Base-by-base conservation (phyloP, 2,797 vertebrate genomes). In the Propithecus deckenii region DNA sequence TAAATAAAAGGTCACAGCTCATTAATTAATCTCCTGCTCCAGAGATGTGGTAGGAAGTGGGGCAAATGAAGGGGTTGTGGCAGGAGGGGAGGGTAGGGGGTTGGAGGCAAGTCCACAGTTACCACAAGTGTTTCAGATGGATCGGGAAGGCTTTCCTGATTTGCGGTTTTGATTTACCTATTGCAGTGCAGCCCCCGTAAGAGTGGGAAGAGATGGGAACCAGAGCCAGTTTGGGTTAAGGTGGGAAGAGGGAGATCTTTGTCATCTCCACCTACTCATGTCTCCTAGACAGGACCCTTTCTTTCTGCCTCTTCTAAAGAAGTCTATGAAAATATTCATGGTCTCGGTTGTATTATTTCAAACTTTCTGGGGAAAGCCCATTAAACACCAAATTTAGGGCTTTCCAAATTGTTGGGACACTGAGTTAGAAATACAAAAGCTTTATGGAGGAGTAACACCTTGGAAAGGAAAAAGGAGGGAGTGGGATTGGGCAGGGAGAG, bases 11-110 rank as follows among this genome's bases (percentile, higher is more conserved):
- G 63, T n/a, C 63, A 23, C 23, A n/a, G 22, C 83, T 89, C 38
- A 61, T 69, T 86, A 89, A 86, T 96, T 95, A 74, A 76, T 83
- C 32, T 87, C 18, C 30, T 80, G 30, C 46, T 91, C 48, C 28
- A 18, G 65, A 69, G 52, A 80, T 6, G 22, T 52, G 15, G 41
- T 65, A 87, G 84, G 80, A 92, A 18, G 94, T 57, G 17, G 76
- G 52, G 23, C 4, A 55, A 76, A 71, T 52, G 18, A 72, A 80
- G 28, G 18, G 23, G 10, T n/a, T 74, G 23, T 74, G 71, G n/a
- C 4, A 4, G 46, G 74, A 46, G n/a, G 20, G 46, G 23, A 55
- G 7, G 8, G 20, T 32, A 65, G 59, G 28, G 20, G 3, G 2
- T 35, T 75, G 65, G 32, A 41, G 25, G 52, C 41, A 46, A 89